Base-by-base conservation (phyloP, 2,888 invertebrate species). In the Ditula angustiorana region DNA sequence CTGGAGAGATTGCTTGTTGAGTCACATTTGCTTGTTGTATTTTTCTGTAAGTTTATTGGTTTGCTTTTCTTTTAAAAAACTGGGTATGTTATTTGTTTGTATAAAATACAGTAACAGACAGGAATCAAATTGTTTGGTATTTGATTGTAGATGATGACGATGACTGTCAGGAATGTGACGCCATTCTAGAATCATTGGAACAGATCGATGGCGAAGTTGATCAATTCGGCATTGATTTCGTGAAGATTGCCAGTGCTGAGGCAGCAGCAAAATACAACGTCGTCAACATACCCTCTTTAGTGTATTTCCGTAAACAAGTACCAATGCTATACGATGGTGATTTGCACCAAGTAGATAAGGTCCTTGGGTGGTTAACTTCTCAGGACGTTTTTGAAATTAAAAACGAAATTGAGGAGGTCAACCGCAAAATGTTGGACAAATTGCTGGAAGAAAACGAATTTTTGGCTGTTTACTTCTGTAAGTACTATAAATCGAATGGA, bases 371-470 rank as follows among this genome's bases (percentile, higher is more conserved):
- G 98, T 89, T 98, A 44, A 98, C 98, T 24, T 98, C 98, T 52
- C 98, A 98, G 81, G 98, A 98, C 82, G 97, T 98, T 59, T 98
- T 98, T 89, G 98, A 98, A 89, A 96, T 98, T 59, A 98, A 98
- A 93, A 98, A 98, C 81, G 98, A 98, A 94, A 99, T 99, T 79
- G 98, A 98, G 85, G 98, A 99, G 85, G 99, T 99, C 7, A 98
- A 99, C 87, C 95, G 97, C 69, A 98, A 98, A 90, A 98, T 98
- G 98, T 93, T 99, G 77, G 98, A 99, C 80, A 99, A 99, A 89
- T 92, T 99, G 19, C 89, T 99, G 58, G 97, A 98, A 73, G 99
- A 99, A 84, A 98, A 98, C 77, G 98, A 98, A 90, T 99, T 98
- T 81, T 94, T 99, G 55, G 97, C 98, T 5, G 98, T 99, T 59